Evolutionary conservation across 2,113 vertebrate species (phyloP).

Genomic region (Xiphorhynchus elegans): DNA sequence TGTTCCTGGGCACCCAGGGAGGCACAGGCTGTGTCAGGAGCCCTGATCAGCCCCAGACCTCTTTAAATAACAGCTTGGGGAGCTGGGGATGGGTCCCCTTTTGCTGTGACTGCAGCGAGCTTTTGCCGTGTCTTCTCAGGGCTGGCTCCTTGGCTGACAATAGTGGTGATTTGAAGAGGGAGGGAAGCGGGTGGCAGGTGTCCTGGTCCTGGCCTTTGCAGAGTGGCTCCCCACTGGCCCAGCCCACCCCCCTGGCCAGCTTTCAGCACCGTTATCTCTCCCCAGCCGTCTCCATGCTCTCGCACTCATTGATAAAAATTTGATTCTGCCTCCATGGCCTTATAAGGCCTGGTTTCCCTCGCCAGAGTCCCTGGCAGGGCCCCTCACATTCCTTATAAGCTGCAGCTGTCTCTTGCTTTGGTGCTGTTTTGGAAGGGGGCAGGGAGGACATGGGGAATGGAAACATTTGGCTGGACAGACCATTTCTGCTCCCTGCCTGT

Average conservation of each 20-base stretch:
- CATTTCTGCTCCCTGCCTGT: constrained; percentile 28
- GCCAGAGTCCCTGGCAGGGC: constrained; percentile 85
- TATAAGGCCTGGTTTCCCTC: constrained; percentile 98
- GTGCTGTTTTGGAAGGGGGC: constrained; percentile 77
- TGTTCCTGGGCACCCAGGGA: background rate
- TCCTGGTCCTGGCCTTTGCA: background rate
- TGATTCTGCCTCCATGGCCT: constrained; percentile 93
- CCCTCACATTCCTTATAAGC: constrained; percentile 95
- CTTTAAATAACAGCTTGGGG: background rate
- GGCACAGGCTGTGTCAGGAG: background rate
- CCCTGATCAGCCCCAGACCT: background rate
- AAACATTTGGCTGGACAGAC: constrained; percentile 68
- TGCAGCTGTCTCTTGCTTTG: constrained; percentile 90
- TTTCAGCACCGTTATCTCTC: constrained; percentile 59
- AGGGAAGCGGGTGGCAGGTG: background rate
- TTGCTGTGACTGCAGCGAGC: accelerated
- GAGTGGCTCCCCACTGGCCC: background rate
- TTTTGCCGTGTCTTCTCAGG: accelerated
- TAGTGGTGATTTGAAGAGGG: background rate
- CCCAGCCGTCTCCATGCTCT: constrained; percentile 54
- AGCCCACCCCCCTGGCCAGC: background rate
- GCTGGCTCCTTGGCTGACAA: background rate
- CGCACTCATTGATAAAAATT: constrained; percentile 94
- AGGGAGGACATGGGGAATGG: constrained; percentile 73
- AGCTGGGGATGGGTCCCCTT: background rate